Conservation (phyloP, 2,888 invertebrate species). For the Reticulitermes lucifugus region DNA sequence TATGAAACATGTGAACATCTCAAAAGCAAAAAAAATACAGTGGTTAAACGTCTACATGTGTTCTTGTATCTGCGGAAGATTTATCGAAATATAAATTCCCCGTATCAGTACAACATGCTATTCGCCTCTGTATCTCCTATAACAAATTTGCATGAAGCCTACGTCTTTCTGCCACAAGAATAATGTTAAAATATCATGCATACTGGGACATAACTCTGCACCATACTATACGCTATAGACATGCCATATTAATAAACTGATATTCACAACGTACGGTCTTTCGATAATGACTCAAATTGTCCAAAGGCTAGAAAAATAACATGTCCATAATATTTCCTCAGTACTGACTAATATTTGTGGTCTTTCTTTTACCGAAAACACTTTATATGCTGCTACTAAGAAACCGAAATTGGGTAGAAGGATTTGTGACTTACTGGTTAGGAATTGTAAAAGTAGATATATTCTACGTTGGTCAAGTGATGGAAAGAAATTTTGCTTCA, state of each 20-base stretch:
- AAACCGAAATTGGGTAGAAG: neutral
- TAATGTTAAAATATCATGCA: constrained; percentile 1
- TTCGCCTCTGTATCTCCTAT: no score
- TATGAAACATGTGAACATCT: no score
- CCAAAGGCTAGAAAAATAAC: neutral
- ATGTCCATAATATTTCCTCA: neutral
- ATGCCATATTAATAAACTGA: neutral
- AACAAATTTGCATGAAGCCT: neutral
- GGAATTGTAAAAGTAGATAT: neutral
- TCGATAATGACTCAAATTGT: neutral
- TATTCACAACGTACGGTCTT: no score
- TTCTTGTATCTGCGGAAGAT: no score
- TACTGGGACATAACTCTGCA: neutral
- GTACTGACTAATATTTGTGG: neutral
- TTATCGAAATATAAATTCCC: no score
- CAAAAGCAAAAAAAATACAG: no score
- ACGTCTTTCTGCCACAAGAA: neutral
- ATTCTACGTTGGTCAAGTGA: neutral
- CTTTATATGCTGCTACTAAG: neutral
- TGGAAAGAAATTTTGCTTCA: neutral
- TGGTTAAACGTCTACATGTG: no score
- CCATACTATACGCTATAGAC: neutral
- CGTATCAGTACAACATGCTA: no score
- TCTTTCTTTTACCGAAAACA: neutral
- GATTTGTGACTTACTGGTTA: neutral